phyloP scores from a whole-genome alignment of 2,113 vertebrate species.

The Myotis lucifugus region DNA sequence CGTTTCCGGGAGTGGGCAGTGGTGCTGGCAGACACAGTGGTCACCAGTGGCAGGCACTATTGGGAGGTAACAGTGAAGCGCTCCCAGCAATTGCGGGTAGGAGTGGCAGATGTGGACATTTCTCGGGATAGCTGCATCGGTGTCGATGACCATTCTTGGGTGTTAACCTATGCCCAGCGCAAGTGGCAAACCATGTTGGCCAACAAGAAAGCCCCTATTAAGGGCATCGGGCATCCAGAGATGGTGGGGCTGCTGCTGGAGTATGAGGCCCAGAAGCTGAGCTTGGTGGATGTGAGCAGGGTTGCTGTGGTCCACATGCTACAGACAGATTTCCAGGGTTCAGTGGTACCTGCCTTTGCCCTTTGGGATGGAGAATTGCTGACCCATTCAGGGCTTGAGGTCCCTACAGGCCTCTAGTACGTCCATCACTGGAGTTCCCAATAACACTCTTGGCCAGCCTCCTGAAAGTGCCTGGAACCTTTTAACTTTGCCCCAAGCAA shows the following conservation, averaged over 20 bases:
- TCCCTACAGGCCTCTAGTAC: slow-evolving; percentile 82
- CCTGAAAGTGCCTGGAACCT: neutral
- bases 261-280: slow-evolving; percentile 86
- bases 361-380: slow-evolving; percentile 94
- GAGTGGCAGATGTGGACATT: slow-evolving; percentile 89
- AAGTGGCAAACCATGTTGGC: slow-evolving; percentile 91
- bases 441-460: neutral
- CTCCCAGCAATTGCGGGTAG: slow-evolving; percentile 91
- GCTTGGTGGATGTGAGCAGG: slow-evolving; percentile 87
- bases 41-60: slow-evolving; percentile 89
- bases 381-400: slow-evolving; percentile 90
- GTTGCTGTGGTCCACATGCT: slow-evolving; percentile 84
- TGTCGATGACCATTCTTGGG: slow-evolving; percentile 89
- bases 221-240: slow-evolving; percentile 89
- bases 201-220: slow-evolving; percentile 89
- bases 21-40: slow-evolving; percentile 87
- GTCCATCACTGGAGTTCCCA: neutral
- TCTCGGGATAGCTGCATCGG: slow-evolving; percentile 91
- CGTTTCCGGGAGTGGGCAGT: slow-evolving; percentile 94
- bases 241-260: slow-evolving; percentile 91
- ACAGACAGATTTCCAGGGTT: slow-evolving; percentile 83
- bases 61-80: slow-evolving; percentile 94
- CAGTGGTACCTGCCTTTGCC: slow-evolving; percentile 92
- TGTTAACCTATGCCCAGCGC: slow-evolving; percentile 89
- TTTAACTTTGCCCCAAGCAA: slow-evolving; percentile 22